Conservation (phyloP, 1,140 invertebrate genomes). For the Cherax destructor region DNA sequence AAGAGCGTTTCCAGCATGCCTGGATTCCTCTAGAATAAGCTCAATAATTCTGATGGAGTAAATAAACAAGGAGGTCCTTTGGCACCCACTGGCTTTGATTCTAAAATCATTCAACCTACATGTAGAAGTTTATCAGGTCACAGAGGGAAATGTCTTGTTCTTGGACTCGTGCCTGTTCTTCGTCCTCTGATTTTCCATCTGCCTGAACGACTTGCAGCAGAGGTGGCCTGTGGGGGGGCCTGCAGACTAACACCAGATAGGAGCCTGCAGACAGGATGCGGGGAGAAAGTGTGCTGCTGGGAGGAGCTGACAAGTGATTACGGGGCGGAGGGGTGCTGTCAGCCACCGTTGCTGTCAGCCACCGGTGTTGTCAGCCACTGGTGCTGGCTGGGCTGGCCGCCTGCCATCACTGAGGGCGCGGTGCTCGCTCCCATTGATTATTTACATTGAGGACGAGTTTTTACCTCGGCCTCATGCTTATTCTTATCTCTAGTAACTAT, state of each 20-base stretch:
- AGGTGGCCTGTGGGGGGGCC: no score
- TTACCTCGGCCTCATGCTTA: constrained; percentile 42
- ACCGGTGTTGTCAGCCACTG: background rate
- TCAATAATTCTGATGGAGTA: no score
- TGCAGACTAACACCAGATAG: background rate
- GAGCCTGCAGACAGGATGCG: background rate
- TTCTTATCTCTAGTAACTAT: constrained; percentile 56
- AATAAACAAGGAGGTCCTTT: no score
- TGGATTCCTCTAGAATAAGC: no score
- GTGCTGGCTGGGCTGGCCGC: constrained; percentile 13
- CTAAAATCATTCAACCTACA: no score
- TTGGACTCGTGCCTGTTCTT: no score
- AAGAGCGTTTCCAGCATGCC: no score
- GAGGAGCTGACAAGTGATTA: constrained; percentile 24
- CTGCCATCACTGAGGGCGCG: constrained; percentile 38
- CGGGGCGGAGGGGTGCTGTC: background rate
- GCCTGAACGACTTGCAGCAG: no score
- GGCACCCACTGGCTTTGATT: no score
- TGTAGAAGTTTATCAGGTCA: no score
- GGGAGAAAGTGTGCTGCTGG: constrained; percentile 14
- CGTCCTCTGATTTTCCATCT: no score
- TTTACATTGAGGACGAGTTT: constrained; percentile 52
- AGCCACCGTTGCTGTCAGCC: background rate
- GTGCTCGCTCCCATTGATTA: constrained; percentile 45
- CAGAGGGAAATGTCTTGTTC: no score